phyloP scores from a whole-genome alignment of 2,888 invertebrate species.

The Lepidocyrtoides sp. region DNA sequence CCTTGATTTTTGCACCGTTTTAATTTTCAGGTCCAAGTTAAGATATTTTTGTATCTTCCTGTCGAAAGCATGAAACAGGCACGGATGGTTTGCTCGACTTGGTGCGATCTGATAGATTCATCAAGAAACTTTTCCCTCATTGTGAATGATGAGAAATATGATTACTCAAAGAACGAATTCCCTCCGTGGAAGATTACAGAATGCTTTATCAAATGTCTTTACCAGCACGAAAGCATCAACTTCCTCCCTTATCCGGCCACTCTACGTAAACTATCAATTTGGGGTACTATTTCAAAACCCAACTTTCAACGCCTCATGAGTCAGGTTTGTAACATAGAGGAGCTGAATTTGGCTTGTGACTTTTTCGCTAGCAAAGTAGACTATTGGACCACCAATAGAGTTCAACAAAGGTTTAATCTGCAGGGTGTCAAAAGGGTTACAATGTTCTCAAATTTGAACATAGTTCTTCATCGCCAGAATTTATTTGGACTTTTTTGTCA shows the following conservation, averaged over 20 bases:
- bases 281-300: slow-evolving; percentile 18
- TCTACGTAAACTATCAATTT: neutral
- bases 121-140: neutral
- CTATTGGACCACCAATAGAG: neutral
- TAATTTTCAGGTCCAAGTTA: neutral
- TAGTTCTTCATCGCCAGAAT: neutral
- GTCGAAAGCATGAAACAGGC: neutral
- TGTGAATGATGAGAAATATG: slow-evolving; percentile 11
- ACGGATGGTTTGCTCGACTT: slow-evolving; percentile 21
- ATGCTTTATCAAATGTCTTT: slow-evolving; percentile 8
- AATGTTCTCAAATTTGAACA: neutral
- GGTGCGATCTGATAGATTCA: slow-evolving; percentile 34
- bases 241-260: slow-evolving; percentile 4
- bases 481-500: slow-evolving; percentile 2
- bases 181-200: slow-evolving; percentile 36
- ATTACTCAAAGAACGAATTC: neutral
- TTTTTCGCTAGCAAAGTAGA: neutral
- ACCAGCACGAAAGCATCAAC: neutral
- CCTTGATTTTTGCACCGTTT: neutral
- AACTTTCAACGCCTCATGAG: slow-evolving; percentile 21
- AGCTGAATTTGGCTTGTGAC: slow-evolving; percentile 22
- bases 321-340: neutral
- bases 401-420: neutral
- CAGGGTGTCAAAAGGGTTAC: neutral
- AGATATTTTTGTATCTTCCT: slow-evolving; percentile 2